Percentiles rank a stretch among this genome's conserved stretches.
These are phyloP conservation scores for Noctua comes DNA, from an alignment of 2,888 invertebrate species.

Conservation along the genomic window DNA sequence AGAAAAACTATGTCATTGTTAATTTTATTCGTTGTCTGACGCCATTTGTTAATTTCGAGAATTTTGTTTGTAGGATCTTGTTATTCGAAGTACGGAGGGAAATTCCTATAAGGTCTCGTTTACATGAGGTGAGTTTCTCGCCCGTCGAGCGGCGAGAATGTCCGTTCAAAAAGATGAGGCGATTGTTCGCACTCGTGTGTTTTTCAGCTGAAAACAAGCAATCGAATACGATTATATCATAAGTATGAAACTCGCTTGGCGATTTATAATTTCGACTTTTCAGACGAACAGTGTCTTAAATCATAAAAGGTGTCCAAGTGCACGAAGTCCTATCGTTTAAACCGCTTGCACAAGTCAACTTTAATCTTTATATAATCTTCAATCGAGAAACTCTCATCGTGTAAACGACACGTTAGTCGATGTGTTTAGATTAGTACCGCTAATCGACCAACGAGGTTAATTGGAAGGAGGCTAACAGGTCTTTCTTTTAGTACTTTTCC, in stretches of 20 bases:
- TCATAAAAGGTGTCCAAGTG: neutral
- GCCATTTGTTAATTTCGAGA: slow-evolving; percentile 16
- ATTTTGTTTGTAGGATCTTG: slow-evolving; percentile 26
- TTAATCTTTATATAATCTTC: neutral
- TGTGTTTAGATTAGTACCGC: slow-evolving; percentile 58
- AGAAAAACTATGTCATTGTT: slow-evolving; percentile 50
- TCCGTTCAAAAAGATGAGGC: neutral
- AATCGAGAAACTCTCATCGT: slow-evolving; percentile 19
- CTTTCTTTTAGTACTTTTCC: slow-evolving; percentile 59
- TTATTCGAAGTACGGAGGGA: slow-evolving; percentile 17
- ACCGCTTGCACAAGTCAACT: neutral
- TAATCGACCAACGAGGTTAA: slow-evolving; percentile 55
- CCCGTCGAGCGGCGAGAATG: neutral
- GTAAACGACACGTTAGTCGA: slow-evolving; percentile 22
- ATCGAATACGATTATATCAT: too few species aligned
- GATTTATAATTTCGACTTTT: neutral
- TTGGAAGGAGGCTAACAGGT: slow-evolving; percentile 55
- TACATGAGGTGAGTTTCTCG: slow-evolving; percentile 4
- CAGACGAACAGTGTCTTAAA: neutral
- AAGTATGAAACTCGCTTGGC: too few species aligned
- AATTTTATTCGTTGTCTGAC: slow-evolving; percentile 42
- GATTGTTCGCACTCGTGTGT: neutral
- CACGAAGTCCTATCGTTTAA: neutral
- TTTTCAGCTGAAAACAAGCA: neutral
- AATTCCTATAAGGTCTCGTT: neutral